Base-by-base conservation (phyloP, 2,888 invertebrate species). In the Apamea monoglypha region DNA sequence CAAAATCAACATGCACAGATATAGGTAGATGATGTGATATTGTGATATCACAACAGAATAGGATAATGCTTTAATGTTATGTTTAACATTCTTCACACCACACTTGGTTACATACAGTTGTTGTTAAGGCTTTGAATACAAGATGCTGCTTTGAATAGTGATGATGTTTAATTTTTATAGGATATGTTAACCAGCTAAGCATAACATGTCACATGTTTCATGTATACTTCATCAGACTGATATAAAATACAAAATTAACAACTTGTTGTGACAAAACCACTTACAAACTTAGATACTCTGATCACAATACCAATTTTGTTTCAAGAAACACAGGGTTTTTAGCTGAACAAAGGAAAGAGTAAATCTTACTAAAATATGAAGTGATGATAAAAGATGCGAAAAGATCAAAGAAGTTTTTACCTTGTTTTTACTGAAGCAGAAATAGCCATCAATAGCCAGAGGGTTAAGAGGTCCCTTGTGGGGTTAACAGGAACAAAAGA, bases 21-120 rank as follows among this genome's bases (percentile, higher is more conserved):
- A 40, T 61, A 32, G 36, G 64, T 50, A 72, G 50, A 71, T 32
- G 18, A 53, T 44, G 68, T 74, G 50, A 73, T 73, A 47, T 73
- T 44, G 68, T 74, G 50, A 73, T 73, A 47, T 73, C 68, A 84
- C 56, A 75, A 77, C 73, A 67, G 29, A 71, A 76, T 67, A 67
- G 56, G 67, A 74, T 82, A 76, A 74, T 76, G 56, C 36, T 77
- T 29, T 76, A 76, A 72, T 75, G 29, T 61, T 59, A 61, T 73
- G 61, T 77, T 84, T 84, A 74, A 76, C 67, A 84, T 84, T 84
- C 83, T 74, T 66, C 40, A 63, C 84, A 73, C 16, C 70, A 71
- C 70, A 74, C 82, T 70, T 82, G 66, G 44, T 82, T 76, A 82
- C 73, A 78, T 69, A 56, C 47, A 64, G 29, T 64, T 66, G 69